Conservation (phyloP, 2,797 vertebrate genomes). For the Protonibea diacanthus region DNA sequence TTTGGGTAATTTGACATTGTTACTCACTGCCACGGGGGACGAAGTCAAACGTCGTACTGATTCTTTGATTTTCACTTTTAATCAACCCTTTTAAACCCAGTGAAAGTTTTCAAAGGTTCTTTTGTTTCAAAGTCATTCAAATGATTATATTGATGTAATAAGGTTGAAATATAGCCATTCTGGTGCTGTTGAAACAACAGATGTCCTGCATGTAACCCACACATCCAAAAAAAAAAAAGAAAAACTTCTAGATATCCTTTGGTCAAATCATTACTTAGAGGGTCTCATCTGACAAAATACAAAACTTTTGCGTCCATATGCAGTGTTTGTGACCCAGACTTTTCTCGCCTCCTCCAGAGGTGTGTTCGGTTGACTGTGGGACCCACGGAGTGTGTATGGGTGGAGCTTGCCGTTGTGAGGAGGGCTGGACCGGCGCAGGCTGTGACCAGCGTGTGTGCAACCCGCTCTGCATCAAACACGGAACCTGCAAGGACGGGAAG, state of each 20-base stretch:
- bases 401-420: conserved; percentile 97
- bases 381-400: conserved; percentile 98
- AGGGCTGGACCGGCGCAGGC: conserved; percentile 96
- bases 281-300: neutral
- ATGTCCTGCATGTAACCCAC: neutral
- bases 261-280: neutral
- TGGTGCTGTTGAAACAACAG: conserved; percentile 7
- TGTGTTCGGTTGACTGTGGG: conserved; percentile 98
- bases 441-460: conserved; percentile 99
- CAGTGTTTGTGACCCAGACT: conserved; percentile 10
- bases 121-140: neutral
- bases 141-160: neutral
- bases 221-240: neutral
- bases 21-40: neutral
- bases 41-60: conserved; percentile 5
- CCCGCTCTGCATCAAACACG: conserved; percentile 97
- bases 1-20: conserved; percentile 29
- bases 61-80: neutral
- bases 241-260: neutral
- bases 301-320: neutral
- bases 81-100: neutral
- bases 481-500: conserved; percentile 99
- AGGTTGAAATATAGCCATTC: conserved; percentile 10
- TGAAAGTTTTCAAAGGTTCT: neutral
- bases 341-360: conserved; percentile 86